phyloP scores from a whole-genome alignment of 1,140 invertebrate genomes.

The Diachasmimorpha longicaudata region DNA sequence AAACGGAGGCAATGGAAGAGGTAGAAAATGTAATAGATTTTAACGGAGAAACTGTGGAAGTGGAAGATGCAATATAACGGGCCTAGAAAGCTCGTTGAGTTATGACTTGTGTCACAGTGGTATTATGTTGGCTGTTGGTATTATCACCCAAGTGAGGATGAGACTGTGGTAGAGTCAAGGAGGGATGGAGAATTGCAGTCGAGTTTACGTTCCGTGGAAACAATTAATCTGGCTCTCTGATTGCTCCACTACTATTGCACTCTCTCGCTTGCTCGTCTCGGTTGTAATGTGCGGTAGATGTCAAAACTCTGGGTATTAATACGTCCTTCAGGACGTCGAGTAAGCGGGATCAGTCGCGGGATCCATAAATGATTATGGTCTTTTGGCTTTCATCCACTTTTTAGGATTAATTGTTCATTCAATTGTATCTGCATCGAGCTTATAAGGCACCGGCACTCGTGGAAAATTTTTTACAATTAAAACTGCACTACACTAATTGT shows the following conservation, averaged over 20 bases:
- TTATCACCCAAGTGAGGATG: conserved; percentile 42
- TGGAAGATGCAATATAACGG: background rate
- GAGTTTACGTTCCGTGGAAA: conserved; percentile 55
- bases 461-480: too few species aligned
- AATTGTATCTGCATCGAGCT: too few species aligned
- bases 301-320: conserved; percentile 64
- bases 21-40: background rate
- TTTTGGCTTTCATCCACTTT: background rate
- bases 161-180: conserved; percentile 22
- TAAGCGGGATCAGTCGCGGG: conserved; percentile 23
- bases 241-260: conserved; percentile 46
- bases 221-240: conserved; percentile 62
- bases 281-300: conserved; percentile 29
- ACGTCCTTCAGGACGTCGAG: conserved; percentile 52
- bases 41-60: background rate
- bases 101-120: conserved; percentile 18
- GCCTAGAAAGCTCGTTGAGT: background rate
- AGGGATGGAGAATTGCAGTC: conserved; percentile 23
- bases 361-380: conserved; percentile 44
- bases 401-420: too few species aligned
- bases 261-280: conserved; percentile 27
- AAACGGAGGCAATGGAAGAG: background rate
- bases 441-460: too few species aligned
- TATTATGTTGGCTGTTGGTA: conserved; percentile 47
- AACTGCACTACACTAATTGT: too few species aligned